These are phyloP conservation scores for Brachionus angularis DNA, from an alignment of 1,140 invertebrate genomes.

Conservation along the genomic window DNA sequence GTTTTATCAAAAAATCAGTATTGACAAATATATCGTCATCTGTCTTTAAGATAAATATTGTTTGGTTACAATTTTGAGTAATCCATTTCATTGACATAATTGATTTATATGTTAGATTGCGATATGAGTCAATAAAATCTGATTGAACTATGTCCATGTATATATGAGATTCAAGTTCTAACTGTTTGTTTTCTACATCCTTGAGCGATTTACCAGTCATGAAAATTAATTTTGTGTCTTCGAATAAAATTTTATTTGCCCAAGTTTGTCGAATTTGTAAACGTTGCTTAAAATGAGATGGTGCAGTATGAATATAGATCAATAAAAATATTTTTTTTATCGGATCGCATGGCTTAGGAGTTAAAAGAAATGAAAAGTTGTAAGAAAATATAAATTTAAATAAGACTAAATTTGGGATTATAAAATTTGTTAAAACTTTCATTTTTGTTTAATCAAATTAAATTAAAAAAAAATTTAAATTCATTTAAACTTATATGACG, in stretches of 20 bases:
- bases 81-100: conserved; percentile 47
- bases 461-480: too few relatives aligned
- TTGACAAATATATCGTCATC: conserved; percentile 46
- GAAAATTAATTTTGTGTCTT: background rate
- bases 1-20: conserved; percentile 1
- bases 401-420: too few relatives aligned
- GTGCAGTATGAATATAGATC: conserved; percentile 22
- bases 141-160: conserved; percentile 47
- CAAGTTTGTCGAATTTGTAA: conserved; percentile 45
- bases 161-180: conserved; percentile 40
- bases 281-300: conserved; percentile 45
- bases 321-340: too few relatives aligned
- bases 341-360: too few relatives aligned
- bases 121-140: conserved; percentile 46
- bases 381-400: too few relatives aligned
- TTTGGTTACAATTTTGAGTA: conserved; percentile 34
- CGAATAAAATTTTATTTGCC: background rate
- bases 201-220: background rate
- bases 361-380: too few relatives aligned
- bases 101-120: conserved; percentile 46
- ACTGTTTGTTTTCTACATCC: background rate
- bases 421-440: too few relatives aligned
- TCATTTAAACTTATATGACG: too few relatives aligned
- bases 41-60: conserved; percentile 44
- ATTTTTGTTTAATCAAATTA: too few relatives aligned